Evolutionary conservation across 2,888 invertebrate genomes (phyloP), one percentile per base, ranked within the genome.

Genomic region (Ophion ellenae): DNA sequence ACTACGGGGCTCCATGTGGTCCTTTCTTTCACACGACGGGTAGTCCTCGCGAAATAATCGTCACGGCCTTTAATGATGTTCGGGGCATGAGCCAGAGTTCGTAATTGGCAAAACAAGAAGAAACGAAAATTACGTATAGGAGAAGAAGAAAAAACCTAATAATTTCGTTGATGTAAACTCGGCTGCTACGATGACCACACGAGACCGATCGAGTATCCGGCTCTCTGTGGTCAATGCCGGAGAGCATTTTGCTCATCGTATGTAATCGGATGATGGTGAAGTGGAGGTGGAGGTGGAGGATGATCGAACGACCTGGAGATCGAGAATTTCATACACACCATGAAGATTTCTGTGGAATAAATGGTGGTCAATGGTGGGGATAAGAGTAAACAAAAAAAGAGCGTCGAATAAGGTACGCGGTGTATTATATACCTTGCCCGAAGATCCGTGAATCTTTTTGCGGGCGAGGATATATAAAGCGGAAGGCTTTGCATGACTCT

Each of bases 401-500:
- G 45, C 57, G 63, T 76, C 79, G 82, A 79, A 75, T 82, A 82
- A 82, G 82, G 82, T 79, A 90, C 86, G 90, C 45, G 10, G 40
- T 47, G 70, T 69, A 32, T 88, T 88, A 75, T 69, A 69, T 87
- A 88, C 88, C 86, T 90, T 90, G 69, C 32, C 86, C 86, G 88
- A 90, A 90, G 89, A 89, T 90, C 89, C 85, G 88, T 90, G 90
- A 89, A 91, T 91, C 89, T 88, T 86, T 89, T 84, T 84, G 78
- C 86, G 73, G 81, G 89, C 89, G 90, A 89, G 89, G 89, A 90
- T 92, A 92, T 92, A 92, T 91, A 92, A 92, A 90, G 91, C 89
- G 88, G 88, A 90, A 88, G 89, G 84, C 71, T 77, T 76, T 78
- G 84, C 86, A 71, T 80, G 81, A 73, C 85, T 86, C 83, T 77